phyloP scores from a whole-genome alignment of 2,113 vertebrate species.

The Stercorarius parasiticus region DNA sequence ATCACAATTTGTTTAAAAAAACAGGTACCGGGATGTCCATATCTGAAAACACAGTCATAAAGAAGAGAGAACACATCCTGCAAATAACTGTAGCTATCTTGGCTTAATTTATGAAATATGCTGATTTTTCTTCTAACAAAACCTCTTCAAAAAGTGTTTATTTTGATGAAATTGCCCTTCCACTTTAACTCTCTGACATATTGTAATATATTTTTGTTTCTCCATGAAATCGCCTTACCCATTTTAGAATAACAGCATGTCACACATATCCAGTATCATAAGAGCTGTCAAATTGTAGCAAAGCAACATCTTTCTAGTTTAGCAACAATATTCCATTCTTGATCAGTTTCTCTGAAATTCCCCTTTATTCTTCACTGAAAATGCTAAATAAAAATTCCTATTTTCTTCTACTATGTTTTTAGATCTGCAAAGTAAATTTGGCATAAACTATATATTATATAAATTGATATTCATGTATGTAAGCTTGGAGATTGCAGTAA shows the following conservation, averaged over 20 bases:
- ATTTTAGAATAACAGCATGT: not conserved
- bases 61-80: not conserved
- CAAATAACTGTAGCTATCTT: not conserved
- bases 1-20: not conserved
- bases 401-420: not conserved
- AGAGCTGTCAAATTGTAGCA: rapidly evolving
- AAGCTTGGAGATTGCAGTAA: not conserved
- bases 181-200: not conserved
- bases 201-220: not conserved
- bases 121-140: not conserved
- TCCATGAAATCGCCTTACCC: not conserved
- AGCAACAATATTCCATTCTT: not conserved
- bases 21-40: not conserved
- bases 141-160: not conserved
- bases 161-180: not conserved
- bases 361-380: not conserved
- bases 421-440: not conserved
- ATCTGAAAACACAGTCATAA: not conserved
- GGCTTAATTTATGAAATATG: not conserved
- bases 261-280: not conserved
- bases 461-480: not conserved
- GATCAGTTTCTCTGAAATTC: not conserved
- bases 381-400: not conserved
- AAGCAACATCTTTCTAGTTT: not conserved
- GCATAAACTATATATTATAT: not conserved